Evolutionary conservation across 2,888 invertebrate species (phyloP).

Genomic region (Petrolisthes manimaculis): DNA sequence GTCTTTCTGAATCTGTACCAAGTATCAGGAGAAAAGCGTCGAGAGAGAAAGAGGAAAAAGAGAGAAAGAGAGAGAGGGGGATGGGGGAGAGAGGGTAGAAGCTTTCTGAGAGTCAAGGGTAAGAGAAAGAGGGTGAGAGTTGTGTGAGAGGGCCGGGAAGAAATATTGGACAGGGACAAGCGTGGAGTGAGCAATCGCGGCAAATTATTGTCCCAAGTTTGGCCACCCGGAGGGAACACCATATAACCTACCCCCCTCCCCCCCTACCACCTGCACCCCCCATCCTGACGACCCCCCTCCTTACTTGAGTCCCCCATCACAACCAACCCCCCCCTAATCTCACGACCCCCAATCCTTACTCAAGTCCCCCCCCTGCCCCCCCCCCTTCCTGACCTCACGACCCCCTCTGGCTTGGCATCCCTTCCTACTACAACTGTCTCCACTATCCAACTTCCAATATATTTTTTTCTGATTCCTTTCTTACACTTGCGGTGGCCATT

Average conservation of each 20-base stretch:
- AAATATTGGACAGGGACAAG: constrained; percentile 52
- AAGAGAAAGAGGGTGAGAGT: too few species aligned
- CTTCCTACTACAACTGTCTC: not conserved
- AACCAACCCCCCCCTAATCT: too few species aligned
- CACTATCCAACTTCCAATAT: not conserved
- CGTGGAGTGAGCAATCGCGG: constrained; percentile 43
- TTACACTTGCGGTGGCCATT: not conserved
- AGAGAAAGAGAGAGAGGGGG: not conserved
- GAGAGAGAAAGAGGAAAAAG: too few species aligned
- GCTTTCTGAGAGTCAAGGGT: too few species aligned
- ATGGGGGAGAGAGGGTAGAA: constrained; percentile 9
- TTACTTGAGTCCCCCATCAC: too few species aligned
- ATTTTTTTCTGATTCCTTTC: not conserved
- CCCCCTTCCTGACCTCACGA: not conserved
- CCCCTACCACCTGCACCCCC: not conserved
- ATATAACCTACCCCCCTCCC: constrained; percentile 2
- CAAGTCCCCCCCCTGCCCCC: not conserved
- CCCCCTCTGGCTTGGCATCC: not conserved
- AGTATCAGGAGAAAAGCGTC: too few species aligned
- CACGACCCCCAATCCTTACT: too few species aligned
- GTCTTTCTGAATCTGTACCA: too few species aligned
- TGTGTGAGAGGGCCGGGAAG: not conserved
- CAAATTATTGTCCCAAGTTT: constrained; percentile 46
- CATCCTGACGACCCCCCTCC: not conserved
- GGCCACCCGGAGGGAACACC: constrained; percentile 22